Evolutionary conservation across 92 coral and sea anemone species (phyloP).

Genomic region (Montipora capitata): DNA sequence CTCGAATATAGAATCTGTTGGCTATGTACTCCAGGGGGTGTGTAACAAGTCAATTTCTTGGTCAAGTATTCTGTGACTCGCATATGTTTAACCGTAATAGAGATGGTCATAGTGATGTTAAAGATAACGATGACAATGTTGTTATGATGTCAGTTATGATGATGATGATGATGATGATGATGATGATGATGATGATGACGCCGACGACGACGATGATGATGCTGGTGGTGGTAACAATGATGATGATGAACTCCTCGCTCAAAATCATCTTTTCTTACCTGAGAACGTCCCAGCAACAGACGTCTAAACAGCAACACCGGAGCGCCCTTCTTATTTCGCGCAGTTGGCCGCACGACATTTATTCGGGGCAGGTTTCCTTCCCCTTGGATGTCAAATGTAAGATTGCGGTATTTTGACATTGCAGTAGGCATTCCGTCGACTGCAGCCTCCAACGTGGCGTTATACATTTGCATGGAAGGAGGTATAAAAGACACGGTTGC

Average conservation of each 20-base stretch:
- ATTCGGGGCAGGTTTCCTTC: slow-evolving; percentile 98
- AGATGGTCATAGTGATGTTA: too few species aligned
- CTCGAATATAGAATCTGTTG: too few species aligned
- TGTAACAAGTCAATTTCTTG: too few species aligned
- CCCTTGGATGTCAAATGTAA: slow-evolving; percentile 98
- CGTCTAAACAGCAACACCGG: slow-evolving; percentile 90
- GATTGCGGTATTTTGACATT: slow-evolving; percentile 95
- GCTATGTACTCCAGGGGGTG: too few species aligned
- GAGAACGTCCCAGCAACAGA: slow-evolving; percentile 93
- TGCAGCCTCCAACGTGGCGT: slow-evolving; percentile 95
- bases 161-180: too few species aligned
- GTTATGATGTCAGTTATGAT: too few species aligned
- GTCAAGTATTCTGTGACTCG: too few species aligned
- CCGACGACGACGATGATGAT: too few species aligned
- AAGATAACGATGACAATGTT: too few species aligned
- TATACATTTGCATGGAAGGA: slow-evolving; percentile 97
- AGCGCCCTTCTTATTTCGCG: slow-evolving; percentile 96
- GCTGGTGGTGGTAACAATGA: too few species aligned
- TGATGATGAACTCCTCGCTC: background rate
- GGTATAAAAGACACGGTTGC: slow-evolving; percentile 94
- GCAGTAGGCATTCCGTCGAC: slow-evolving; percentile 98
- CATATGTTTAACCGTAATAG: too few species aligned
- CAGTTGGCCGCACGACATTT: slow-evolving; percentile 86
- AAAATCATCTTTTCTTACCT: slow-evolving; percentile 17
- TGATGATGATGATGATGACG: too few species aligned